A percentile compares a stretch with the other conserved stretches of the same genome.
phyloP scores from a whole-genome alignment of 1,140 invertebrate species.

The Odontomachus brunneus region DNA sequence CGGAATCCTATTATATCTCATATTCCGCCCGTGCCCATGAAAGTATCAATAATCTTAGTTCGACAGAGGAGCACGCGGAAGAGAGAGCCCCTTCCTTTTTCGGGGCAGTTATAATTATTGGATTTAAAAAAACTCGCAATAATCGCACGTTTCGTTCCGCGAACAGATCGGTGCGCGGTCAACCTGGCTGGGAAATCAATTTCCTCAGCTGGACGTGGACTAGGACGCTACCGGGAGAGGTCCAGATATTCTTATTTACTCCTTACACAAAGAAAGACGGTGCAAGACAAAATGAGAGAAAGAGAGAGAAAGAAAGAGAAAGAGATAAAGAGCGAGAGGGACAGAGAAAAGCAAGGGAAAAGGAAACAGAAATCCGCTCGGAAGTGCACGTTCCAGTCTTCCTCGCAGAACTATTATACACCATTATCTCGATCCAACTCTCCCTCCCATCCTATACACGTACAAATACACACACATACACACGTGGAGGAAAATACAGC shows the following conservation, averaged over 20 bases:
- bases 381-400: conserved; percentile 56
- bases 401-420: conserved; percentile 59
- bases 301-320: not conserved
- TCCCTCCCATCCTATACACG: not conserved
- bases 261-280: not conserved
- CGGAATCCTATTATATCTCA: conserved; percentile 30
- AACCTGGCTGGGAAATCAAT: conserved; percentile 19
- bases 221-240: not conserved
- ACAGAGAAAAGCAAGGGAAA: not conserved
- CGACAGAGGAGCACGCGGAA: not conserved
- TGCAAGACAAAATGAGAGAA: not conserved
- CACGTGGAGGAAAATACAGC: conserved; percentile 14
- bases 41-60: conserved; percentile 22
- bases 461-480: not conserved
- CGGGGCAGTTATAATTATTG: not conserved
- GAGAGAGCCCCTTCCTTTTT: not conserved
- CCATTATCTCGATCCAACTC: conserved; percentile 59
- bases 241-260: conserved; percentile 52
- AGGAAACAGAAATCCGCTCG: conserved; percentile 60
- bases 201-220: not conserved
- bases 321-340: not conserved
- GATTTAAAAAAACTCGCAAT: not conserved
- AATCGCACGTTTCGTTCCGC: conserved; percentile 4
- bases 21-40: conserved; percentile 11
- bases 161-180: not conserved